phyloP scores from a whole-genome alignment of 2,888 invertebrate species.

The Rhagonycha fulva region DNA sequence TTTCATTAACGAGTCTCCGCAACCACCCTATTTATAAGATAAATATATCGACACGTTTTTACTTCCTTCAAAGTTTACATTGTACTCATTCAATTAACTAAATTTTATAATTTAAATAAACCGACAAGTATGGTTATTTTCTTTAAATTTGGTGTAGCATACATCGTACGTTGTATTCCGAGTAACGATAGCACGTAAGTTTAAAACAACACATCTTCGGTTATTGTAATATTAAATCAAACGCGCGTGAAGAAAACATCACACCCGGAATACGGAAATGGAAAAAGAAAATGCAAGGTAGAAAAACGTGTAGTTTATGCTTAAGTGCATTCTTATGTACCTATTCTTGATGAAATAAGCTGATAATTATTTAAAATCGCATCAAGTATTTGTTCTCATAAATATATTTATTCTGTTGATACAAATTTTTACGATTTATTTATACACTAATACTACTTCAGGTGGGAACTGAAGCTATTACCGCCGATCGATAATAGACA shows the following conservation, averaged over 20 bases:
- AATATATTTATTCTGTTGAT: not conserved
- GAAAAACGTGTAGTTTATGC: too few species aligned
- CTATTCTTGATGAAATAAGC: not conserved
- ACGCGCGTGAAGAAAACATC: not conserved
- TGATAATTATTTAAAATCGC: not conserved
- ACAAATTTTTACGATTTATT: not conserved
- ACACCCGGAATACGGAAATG: not conserved
- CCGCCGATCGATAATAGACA: not conserved
- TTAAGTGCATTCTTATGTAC: not conserved
- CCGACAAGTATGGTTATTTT: not conserved
- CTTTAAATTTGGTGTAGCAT: not conserved
- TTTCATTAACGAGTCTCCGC: too few species aligned
- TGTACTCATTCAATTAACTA: too few species aligned
- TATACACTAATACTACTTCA: not conserved
- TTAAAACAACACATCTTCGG: not conserved
- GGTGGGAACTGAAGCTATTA: not conserved
- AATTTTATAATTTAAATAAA: too few species aligned
- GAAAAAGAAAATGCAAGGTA: not conserved
- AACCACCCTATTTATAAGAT: too few species aligned
- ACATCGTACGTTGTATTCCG: not conserved
- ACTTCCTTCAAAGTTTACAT: too few species aligned
- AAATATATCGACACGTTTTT: too few species aligned
- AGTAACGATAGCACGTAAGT: not conserved
- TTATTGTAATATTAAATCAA: not conserved
- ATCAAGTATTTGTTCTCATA: not conserved